Base-by-base conservation (phyloP, 2,797 vertebrate genomes). In the Oryzias sinensis region DNA sequence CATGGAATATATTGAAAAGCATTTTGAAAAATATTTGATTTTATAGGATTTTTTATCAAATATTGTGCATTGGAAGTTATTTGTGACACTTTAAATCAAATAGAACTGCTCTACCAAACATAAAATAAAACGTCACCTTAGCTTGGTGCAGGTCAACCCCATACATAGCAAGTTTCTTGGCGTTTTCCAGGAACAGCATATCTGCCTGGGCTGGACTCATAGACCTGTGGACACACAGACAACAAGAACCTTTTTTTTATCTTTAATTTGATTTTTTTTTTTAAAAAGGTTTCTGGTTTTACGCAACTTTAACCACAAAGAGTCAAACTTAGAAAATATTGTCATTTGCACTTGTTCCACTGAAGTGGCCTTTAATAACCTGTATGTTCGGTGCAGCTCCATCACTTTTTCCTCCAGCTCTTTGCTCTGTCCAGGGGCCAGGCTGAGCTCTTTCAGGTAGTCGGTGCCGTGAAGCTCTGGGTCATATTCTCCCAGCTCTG, bases 181-280 rank as follows among this genome's bases (percentile, higher is more conserved):
- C 96, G 78, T 97, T 98, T 90, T 99, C 96, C 69, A 99, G 92
- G 81, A 97, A 99, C 87, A 94, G 88, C 88, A 95, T 76, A 76
- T 99, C 97, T 65, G 97, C 97, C 74, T 98, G 95, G 64, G 95
- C 96, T 71, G 97, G 95, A 86, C 91, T 97, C 95, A 99, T 97
- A 61, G 93, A 95, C 72, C 97, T 98, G 9, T 37, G 82, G 48
- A 48, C 14, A 72, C 57, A 82, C 15, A 68, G 37, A 74, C 1
- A 1, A 76, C 1, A 49, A 2, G 3, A 0, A 6, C 40, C 2
- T 49, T 53, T 40, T 40, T 11, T 1, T n/a, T 37, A 9, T 13
- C 11, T 17, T 13, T 29, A 4, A 17, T 17, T n/a, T 20, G 11
- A 49, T 22, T 5, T 6, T 42, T 8, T 42, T 22, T 5, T 6